phyloP scores from a whole-genome alignment of 2,113 vertebrate species.

The Nanorana parkeri region DNA sequence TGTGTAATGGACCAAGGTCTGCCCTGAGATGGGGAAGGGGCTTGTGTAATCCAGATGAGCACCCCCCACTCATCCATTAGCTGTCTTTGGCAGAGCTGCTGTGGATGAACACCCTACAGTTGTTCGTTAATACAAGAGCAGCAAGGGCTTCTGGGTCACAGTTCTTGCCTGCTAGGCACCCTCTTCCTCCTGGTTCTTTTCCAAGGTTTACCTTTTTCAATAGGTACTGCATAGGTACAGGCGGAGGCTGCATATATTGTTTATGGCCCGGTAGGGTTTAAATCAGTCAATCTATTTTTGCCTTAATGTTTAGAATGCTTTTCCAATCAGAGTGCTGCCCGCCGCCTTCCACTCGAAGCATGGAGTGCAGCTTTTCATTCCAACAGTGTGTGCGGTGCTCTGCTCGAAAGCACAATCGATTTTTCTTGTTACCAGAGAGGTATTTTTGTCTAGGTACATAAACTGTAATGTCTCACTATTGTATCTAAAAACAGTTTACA shows the following conservation, averaged over 20 bases:
- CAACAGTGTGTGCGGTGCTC: slow-evolving; percentile 8
- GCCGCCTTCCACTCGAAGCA: neutral
- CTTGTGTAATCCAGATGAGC: slow-evolving; percentile 10
- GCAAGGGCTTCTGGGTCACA: slow-evolving; percentile 5
- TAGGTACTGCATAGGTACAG: slow-evolving; percentile 35
- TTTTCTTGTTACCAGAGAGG: neutral
- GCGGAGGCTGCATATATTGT: slow-evolving; percentile 1
- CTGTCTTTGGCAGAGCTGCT: slow-evolving; percentile 19
- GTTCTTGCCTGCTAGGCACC: slow-evolving; percentile 6
- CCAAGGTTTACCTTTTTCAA: neutral
- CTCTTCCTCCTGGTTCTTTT: slow-evolving; percentile 6
- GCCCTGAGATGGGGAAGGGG: slow-evolving; percentile 6
- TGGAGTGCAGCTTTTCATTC: neutral
- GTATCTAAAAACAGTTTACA: neutral
- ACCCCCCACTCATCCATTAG: neutral
- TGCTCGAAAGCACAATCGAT: slow-evolving; percentile 25
- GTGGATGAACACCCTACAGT: neutral
- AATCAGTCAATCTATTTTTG: slow-evolving; percentile 32
- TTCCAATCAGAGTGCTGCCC: slow-evolving; percentile 19
- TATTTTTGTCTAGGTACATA: neutral
- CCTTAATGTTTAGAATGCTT: slow-evolving; percentile 38
- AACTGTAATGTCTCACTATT: neutral
- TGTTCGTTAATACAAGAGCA: neutral
- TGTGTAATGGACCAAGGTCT: slow-evolving; percentile 22
- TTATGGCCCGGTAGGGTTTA: neutral